Evolutionary conservation across 2,888 invertebrate species (phyloP).

Genomic region (Parnassius apollo): DNA sequence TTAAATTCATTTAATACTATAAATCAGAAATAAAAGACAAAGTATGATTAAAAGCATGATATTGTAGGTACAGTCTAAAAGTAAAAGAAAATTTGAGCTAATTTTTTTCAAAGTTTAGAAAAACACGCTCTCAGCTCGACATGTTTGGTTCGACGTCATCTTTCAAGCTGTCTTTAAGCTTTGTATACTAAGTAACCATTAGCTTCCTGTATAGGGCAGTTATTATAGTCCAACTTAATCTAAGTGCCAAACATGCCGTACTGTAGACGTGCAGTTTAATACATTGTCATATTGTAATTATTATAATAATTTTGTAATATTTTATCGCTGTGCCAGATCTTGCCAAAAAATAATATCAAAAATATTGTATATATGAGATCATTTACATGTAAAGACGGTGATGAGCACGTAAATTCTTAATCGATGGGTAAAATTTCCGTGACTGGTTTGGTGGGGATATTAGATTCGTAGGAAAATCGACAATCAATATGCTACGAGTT

Average conservation of each 20-base stretch:
- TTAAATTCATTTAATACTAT: too few species aligned
- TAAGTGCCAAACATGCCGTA: constrained; percentile 23
- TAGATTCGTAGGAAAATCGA: constrained; percentile 6
- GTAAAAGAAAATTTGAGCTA: neutral
- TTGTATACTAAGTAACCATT: neutral
- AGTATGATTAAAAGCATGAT: too few species aligned
- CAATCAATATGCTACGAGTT: constrained; percentile 1
- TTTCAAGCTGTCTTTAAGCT: constrained; percentile 4
- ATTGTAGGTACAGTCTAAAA: too few species aligned
- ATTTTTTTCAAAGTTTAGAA: neutral
- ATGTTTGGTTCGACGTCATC: constrained; percentile 11
- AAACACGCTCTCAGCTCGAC: constrained; percentile 8
- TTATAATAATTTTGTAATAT: neutral
- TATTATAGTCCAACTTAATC: neutral
- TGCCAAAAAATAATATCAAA: constrained; percentile 2
- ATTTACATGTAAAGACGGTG: constrained; percentile 13
- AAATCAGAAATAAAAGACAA: too few species aligned
- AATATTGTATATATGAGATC: neutral
- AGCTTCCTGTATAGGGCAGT: neutral
- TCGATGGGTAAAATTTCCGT: constrained; percentile 37
- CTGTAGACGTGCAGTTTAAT: constrained; percentile 2
- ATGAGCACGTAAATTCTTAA: constrained; percentile 9
- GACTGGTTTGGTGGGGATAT: constrained; percentile 60
- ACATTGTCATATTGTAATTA: neutral
- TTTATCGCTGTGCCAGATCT: constrained; percentile 13